Conservation (phyloP, 35 echinoderm and acorn worm species). For the Apostichopus parvimensis region DNA sequence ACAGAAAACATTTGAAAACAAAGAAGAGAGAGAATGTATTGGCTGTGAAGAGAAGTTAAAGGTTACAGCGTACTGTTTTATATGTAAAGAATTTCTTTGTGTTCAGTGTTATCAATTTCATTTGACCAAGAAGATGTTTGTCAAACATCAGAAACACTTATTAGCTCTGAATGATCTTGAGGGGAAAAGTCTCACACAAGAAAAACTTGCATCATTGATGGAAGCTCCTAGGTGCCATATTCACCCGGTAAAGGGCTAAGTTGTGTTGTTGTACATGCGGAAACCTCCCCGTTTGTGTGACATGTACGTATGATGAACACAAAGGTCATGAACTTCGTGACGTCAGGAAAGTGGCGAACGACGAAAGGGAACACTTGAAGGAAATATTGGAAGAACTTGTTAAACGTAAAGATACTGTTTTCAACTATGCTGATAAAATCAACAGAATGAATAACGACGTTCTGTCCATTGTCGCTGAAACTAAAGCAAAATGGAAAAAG, state of each 20-base stretch:
- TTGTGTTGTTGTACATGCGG: too few relatives aligned
- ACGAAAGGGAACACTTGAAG: too few relatives aligned
- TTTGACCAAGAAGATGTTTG: background rate
- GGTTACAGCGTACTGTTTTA: slow-evolving; percentile 7
- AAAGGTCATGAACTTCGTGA: too few relatives aligned
- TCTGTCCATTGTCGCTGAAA: too few relatives aligned
- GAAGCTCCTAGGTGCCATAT: background rate
- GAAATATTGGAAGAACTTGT: too few relatives aligned
- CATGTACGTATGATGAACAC: too few relatives aligned
- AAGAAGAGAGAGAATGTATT: background rate
- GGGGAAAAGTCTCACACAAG: background rate
- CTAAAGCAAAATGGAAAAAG: too few relatives aligned
- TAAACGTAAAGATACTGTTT: too few relatives aligned
- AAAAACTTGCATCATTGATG: background rate
- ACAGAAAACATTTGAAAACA: background rate
- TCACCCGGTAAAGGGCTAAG: background rate
- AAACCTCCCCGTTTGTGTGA: too few relatives aligned
- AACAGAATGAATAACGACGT: too few relatives aligned
- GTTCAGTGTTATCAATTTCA: background rate
- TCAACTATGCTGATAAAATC: too few relatives aligned
- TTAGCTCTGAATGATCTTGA: background rate
- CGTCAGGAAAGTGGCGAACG: too few relatives aligned
- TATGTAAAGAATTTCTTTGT: background rate
- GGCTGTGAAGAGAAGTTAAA: background rate
- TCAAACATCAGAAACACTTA: background rate